These are phyloP conservation scores for Sylvietta virens DNA, from an alignment of 2,113 vertebrate genomes.

Conservation along the genomic window DNA sequence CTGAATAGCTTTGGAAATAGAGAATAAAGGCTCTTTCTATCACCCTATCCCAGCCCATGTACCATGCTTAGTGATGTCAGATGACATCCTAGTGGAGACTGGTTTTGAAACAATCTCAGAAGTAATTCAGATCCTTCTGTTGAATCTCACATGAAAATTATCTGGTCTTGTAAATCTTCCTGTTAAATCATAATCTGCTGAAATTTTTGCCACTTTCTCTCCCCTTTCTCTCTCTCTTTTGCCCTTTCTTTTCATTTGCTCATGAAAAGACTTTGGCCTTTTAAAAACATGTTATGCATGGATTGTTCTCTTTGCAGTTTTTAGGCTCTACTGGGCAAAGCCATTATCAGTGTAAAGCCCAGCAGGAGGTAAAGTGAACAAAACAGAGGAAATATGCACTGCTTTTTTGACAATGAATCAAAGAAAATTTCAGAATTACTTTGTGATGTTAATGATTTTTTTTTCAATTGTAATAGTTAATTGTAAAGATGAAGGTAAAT, in stretches of 20 bases:
- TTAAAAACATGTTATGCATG: neutral
- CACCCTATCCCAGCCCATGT: neutral
- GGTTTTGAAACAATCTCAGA: neutral
- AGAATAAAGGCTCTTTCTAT: neutral
- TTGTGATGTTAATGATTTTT: neutral
- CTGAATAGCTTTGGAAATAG: neutral
- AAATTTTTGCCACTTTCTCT: neutral
- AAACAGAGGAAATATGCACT: neutral
- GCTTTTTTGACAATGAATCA: neutral
- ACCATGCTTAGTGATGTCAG: neutral
- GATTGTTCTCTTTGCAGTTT: neutral
- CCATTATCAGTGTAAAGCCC: neutral
- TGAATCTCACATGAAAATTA: neutral
- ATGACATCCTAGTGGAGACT: accelerated
- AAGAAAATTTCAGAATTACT: neutral
- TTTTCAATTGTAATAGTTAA: neutral
- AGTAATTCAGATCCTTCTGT: neutral
- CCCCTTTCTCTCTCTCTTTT: neutral
- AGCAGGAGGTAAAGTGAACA: neutral
- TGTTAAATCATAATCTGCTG: neutral
- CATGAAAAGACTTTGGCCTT: neutral
- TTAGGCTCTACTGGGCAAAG: neutral
- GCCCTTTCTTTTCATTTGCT: neutral
- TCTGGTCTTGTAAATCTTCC: neutral
- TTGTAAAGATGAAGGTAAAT: neutral